phyloP scores from a whole-genome alignment of 2,888 invertebrate genomes.

The Andrena chrysosceles region DNA sequence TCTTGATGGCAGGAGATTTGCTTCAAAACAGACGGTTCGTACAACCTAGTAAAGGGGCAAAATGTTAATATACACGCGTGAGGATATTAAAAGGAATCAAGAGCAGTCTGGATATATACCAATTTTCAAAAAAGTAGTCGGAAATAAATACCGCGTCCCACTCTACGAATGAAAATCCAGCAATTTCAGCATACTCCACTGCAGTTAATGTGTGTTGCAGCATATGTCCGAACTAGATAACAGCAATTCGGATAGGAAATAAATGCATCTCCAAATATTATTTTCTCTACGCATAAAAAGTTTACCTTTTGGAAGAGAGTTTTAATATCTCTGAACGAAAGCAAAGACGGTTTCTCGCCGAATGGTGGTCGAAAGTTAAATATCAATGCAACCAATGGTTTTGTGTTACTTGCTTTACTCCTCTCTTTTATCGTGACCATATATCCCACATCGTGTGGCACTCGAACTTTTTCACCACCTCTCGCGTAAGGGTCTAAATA shows the following conservation, averaged over 20 bases:
- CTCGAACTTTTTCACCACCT: constrained; percentile 88
- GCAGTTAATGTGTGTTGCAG: constrained; percentile 94
- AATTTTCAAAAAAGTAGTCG: constrained; percentile 93
- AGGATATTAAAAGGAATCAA: background rate
- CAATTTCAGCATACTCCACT: constrained; percentile 93
- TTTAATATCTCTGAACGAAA: constrained; percentile 91
- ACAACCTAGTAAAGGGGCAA: constrained; percentile 84
- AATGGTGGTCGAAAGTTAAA: constrained; percentile 92
- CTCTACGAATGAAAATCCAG: constrained; percentile 95
- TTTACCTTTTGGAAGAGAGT: constrained; percentile 90
- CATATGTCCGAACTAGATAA: constrained; percentile 91
- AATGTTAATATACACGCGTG: background rate
- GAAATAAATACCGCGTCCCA: constrained; percentile 96
- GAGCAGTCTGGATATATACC: constrained; percentile 81
- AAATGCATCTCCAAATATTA: background rate
- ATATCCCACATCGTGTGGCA: constrained; percentile 89
- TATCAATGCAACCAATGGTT: constrained; percentile 92
- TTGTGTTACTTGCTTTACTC: constrained; percentile 88
- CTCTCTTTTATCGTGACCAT: constrained; percentile 92
- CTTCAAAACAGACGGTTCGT: constrained; percentile 87
- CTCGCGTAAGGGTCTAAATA: constrained; percentile 93
- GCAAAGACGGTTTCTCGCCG: constrained; percentile 88
- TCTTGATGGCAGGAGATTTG: constrained; percentile 91
- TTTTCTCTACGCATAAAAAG: background rate
- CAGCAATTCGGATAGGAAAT: background rate